A percentile compares a stretch with the other conserved stretches of the same genome.
Evolutionary conservation across 2,113 vertebrate genomes (phyloP).

Genomic region (Syngnathus floridae): DNA sequence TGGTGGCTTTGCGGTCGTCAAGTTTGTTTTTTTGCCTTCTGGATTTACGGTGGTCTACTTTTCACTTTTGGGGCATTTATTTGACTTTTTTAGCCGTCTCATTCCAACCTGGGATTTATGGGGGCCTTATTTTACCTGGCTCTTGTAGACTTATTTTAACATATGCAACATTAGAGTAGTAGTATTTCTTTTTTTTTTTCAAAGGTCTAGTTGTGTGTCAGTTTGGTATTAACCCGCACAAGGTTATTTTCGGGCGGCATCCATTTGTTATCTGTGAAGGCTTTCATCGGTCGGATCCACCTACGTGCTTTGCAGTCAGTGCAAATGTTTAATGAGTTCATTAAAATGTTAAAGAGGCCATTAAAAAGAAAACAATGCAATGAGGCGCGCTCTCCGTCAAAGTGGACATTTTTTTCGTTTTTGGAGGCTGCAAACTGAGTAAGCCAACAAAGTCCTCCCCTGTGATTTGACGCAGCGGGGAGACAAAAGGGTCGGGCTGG

Average conservation of each 20-base stretch:
- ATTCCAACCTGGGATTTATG: not conserved
- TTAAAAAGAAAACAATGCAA: constrained; percentile 43
- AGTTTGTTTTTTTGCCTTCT: no score
- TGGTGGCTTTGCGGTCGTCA: no score
- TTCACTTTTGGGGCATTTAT: not conserved
- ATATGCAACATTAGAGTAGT: no score
- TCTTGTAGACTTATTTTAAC: no score
- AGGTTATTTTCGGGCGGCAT: not conserved
- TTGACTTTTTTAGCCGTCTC: not conserved
- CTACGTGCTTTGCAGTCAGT: constrained; percentile 1
- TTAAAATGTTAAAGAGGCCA: constrained; percentile 35
- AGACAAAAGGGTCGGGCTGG: constrained; percentile 28
- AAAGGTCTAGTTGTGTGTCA: no score
- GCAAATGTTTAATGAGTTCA: constrained; percentile 46
- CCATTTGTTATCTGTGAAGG: constrained; percentile 21
- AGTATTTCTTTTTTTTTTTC: no score
- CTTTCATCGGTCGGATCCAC: constrained; percentile 8
- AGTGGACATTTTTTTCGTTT: constrained; percentile 50
- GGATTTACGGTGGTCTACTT: no score
- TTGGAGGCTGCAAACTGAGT: constrained; percentile 41
- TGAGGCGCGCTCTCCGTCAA: constrained; percentile 45
- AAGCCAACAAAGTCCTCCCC: constrained; percentile 47
- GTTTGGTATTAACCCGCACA: not conserved
- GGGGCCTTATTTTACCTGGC: no score
- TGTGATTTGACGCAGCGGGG: constrained; percentile 61